Percentiles rank a stretch among this genome's conserved stretches.
These are phyloP conservation scores for Ciona savignyi DNA, from an alignment of 23 tunicate species.

Conservation along the genomic window DNA sequence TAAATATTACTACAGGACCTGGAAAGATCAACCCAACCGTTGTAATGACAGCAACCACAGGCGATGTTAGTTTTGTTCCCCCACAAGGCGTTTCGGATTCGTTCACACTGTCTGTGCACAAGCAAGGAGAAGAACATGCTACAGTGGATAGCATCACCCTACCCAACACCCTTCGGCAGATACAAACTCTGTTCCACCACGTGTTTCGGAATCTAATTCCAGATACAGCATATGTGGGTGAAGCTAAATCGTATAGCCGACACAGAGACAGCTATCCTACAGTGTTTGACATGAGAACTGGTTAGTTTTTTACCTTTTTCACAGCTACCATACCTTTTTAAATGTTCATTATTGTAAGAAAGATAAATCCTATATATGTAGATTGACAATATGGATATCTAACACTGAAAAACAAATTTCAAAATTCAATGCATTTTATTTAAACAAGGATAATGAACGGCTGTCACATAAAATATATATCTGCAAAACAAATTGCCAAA, in stretches of 20 bases:
- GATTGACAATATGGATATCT: no score
- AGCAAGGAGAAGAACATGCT: background rate
- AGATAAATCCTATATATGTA: no score
- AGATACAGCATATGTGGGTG: constrained; percentile 17
- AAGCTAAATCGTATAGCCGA: constrained; percentile 11
- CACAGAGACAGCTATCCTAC: constrained; percentile 10
- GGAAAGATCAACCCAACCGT: constrained; percentile 19
- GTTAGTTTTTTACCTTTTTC: background rate
- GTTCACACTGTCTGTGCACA: constrained; percentile 1
- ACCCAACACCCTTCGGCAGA: background rate
- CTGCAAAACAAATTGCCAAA: no score
- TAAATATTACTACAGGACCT: constrained; percentile 25
- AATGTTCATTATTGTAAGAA: no score
- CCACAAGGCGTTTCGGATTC: constrained; percentile 40
- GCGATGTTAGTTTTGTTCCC: constrained; percentile 17
- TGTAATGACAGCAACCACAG: constrained; percentile 21
- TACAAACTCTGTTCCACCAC: constrained; percentile 2
- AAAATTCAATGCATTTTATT: no score
- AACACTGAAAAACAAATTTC: no score
- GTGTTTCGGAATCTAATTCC: constrained; percentile 32
- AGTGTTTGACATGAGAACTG: constrained; percentile 13
- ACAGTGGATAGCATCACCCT: constrained; percentile 1
- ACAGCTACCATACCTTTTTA: no score
- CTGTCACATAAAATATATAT: no score
- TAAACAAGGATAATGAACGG: no score